phyloP scores from a whole-genome alignment of 2,797 vertebrate species.

The Pseudocheirus occidentalis region DNA sequence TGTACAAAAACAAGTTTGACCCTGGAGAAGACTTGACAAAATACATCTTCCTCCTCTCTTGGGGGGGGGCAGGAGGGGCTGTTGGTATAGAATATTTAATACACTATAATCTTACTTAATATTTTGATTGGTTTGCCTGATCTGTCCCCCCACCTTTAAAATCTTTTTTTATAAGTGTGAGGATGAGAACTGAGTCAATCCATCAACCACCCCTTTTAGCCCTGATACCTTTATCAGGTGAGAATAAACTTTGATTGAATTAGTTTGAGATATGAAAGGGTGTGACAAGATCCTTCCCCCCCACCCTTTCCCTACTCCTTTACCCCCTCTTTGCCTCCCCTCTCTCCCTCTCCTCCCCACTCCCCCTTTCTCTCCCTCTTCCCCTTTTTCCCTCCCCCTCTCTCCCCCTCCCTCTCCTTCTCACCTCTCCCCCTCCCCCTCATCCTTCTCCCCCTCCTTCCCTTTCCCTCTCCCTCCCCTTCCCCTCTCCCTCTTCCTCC shows the following conservation, averaged over 20 bases:
- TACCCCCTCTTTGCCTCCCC: no score
- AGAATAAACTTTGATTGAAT: background rate
- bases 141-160: background rate
- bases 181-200: background rate
- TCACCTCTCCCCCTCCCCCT: no score
- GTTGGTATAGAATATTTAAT: background rate
- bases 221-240: background rate
- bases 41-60: background rate
- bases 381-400: no score
- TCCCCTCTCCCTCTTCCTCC: no score
- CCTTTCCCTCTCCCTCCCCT: no score
- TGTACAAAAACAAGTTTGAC: background rate
- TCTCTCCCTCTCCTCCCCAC: rapidly evolving
- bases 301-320: no score
- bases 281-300: background rate
- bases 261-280: background rate
- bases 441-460: no score
- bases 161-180: background rate
- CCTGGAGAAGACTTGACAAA: background rate
- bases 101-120: background rate
- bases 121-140: background rate
- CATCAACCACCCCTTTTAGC: no score
- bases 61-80: background rate
- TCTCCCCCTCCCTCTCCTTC: no score
- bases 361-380: no score